Base-by-base conservation (phyloP, 2,888 invertebrate species). In the Nebria salina region DNA sequence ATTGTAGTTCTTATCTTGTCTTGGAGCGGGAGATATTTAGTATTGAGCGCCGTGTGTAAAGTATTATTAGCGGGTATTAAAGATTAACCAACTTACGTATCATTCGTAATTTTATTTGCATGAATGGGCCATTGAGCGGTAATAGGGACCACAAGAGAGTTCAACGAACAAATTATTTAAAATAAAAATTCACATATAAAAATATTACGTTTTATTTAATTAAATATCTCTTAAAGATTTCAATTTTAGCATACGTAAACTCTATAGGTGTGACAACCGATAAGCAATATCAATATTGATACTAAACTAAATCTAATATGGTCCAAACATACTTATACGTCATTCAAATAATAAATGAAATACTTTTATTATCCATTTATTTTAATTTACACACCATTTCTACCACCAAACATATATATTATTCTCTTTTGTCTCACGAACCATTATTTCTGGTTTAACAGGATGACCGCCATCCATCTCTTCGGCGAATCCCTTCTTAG, bases 11-110 rank as follows among this genome's bases (percentile, higher is more conserved):
- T 54, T 54, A 54, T 54, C 54, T 54, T 54, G 54, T 7, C 54
- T 54, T 54, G 54, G 54, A 54, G 13, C 8, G 54, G 54, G 54
- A 54, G 13, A 13, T 54, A 54, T 54, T 13, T 7, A 54, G 54
- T 54, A 54, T 54, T 54, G 54, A 54, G 54, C 54, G 54, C 2
- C 7, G 54, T 54, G 54, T 54, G 54, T 54, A 13, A 54, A 54
- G 54, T 54, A 54, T 54, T 54, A 54, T 54, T 54, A 54, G 54
- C 54, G 54, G 54, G 54, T 54, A 54, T 54, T 54, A 54, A 54
- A 54, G 54, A 54, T 54, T 54, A 54, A 54, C 54, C 54, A 13
- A 54, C 6, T 13, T 11, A 54, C 1, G 54, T 54, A 54, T 54
- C 54, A 54, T 54, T 8, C 11, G 2, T 54, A 54, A 54, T 54